Conservation (phyloP, 1,140 invertebrate genomes). For the Eumaeus atala region DNA sequence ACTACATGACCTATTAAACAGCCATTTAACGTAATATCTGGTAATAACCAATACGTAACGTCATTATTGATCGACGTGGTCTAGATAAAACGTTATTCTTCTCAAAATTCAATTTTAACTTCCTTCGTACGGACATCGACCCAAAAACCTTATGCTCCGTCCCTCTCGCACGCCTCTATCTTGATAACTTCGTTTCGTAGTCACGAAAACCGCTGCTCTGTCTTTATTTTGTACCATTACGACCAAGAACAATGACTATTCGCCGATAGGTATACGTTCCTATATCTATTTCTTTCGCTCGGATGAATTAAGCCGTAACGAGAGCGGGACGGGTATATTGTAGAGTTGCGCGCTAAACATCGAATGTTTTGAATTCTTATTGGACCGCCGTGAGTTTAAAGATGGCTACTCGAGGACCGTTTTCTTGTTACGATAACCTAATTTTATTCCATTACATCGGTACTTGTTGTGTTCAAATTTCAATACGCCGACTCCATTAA, state of each 20-base stretch:
- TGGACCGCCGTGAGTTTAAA: constrained; percentile 65
- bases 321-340: constrained; percentile 48
- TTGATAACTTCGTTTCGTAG: constrained; percentile 55
- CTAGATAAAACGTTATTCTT: constrained; percentile 52
- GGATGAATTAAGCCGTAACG: constrained; percentile 15
- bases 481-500: constrained; percentile 63
- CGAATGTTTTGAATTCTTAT: constrained; percentile 67
- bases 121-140: constrained; percentile 69
- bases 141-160: constrained; percentile 63
- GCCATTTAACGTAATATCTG: background rate
- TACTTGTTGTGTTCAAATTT: constrained; percentile 62
- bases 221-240: constrained; percentile 73
- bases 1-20: background rate
- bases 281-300: constrained; percentile 57
- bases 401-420: constrained; percentile 67
- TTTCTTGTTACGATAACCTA: constrained; percentile 70
- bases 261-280: constrained; percentile 51
- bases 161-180: constrained; percentile 40
- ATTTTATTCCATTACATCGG: constrained; percentile 64
- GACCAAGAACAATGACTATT: constrained; percentile 71
- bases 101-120: constrained; percentile 65
- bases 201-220: constrained; percentile 72
- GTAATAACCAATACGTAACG: constrained; percentile 11
- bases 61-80: constrained; percentile 36
- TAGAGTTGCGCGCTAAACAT: constrained; percentile 27